Percentiles rank a stretch among this genome's conserved stretches.
These are phyloP conservation scores for Poeciliopsis paucimaculata DNA, from an alignment of 2,797 vertebrate genomes.

Conservation along the genomic window DNA sequence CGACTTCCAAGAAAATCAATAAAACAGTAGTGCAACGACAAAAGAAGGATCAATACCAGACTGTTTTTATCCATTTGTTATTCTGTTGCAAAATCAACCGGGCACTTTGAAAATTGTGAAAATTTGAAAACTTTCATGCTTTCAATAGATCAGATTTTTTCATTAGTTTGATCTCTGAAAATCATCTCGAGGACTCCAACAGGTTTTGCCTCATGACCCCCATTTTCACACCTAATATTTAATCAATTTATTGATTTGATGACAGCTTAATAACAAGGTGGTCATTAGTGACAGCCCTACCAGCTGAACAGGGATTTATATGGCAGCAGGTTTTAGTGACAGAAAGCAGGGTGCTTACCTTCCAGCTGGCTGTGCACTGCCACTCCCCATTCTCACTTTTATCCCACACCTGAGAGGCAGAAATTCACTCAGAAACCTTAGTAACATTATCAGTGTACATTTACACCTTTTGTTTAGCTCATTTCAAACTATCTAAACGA, in stretches of 20 bases:
- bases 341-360: conserved; percentile 79
- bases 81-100: not conserved
- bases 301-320: not conserved
- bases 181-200: not conserved
- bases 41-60: not conserved
- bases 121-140: too few relatives aligned
- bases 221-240: not conserved
- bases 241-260: not conserved
- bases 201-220: not conserved
- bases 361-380: conserved; percentile 99
- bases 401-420: conserved; percentile 91
- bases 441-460: not conserved
- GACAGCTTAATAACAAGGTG: not conserved
- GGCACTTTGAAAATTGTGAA: too few relatives aligned
- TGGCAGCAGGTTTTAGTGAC: not conserved
- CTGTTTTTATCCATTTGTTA: not conserved
- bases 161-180: not conserved
- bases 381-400: conserved; percentile 97
- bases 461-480: not conserved
- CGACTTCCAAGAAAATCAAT: not conserved
- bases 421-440: not conserved
- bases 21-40: not conserved
- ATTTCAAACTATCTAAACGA: not conserved
- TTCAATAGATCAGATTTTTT: not conserved
- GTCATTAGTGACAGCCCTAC: not conserved